Evolutionary conservation across 2,888 invertebrate species (phyloP).

Genomic region (Harpagoxenus sublaevis): DNA sequence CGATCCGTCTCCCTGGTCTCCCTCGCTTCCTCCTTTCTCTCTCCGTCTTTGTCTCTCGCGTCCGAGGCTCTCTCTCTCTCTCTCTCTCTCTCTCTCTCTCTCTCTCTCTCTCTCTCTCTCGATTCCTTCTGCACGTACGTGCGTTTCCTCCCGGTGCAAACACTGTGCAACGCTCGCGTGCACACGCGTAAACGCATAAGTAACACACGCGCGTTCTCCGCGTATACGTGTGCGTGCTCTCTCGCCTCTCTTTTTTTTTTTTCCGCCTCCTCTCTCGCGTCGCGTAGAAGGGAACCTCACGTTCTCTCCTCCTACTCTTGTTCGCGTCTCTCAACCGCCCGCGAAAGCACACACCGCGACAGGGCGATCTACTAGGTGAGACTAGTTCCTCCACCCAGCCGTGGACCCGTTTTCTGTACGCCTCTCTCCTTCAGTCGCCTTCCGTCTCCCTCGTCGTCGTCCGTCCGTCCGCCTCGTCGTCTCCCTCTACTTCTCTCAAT

Average conservation of each 20-base stretch:
- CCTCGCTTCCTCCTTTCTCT: conserved; percentile 37
- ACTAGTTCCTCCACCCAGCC: conserved; percentile 77
- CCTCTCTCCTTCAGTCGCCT: conserved; percentile 48
- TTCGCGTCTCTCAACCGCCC: conserved; percentile 63
- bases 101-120: conserved; percentile 48
- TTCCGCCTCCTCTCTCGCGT: conserved; percentile 67
- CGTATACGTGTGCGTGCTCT: conserved; percentile 42
- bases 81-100: conserved; percentile 54
- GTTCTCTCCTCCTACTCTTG: conserved; percentile 70
- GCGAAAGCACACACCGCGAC: conserved; percentile 72
- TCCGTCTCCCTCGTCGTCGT: conserved; percentile 40
- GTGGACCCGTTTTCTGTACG: conserved; percentile 76
- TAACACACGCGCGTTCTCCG: conserved; percentile 12
- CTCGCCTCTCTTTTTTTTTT: conserved; percentile 52
- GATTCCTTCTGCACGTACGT: conserved; percentile 50
- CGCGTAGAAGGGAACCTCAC: conserved; percentile 57
- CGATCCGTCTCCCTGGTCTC: conserved; percentile 65
- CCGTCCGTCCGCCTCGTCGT: conserved; percentile 44
- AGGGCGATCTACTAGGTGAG: conserved; percentile 78
- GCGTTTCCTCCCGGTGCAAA: conserved; percentile 42
- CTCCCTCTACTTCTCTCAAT: conserved; percentile 57
- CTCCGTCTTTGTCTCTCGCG: conserved; percentile 34
- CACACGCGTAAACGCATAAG: conserved; percentile 7
- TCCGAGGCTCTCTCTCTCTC: conserved; percentile 31
- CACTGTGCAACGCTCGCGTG: conserved; percentile 30